Conservation (phyloP, 2,888 invertebrate genomes). For the Chouioia cunea region DNA sequence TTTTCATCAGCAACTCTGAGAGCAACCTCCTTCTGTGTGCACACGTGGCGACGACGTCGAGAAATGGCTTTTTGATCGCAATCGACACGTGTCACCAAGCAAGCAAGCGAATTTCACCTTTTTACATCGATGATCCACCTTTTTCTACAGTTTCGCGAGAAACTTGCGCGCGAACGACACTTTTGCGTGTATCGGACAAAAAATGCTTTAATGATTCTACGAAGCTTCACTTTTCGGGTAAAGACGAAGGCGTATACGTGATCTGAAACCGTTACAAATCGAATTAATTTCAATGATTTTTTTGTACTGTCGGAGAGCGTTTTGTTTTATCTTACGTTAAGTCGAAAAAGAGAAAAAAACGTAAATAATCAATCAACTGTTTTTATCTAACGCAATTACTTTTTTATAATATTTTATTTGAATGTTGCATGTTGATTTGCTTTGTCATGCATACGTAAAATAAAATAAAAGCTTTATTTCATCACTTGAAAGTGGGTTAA, state of each 20-base stretch:
- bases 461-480: too few relatives aligned
- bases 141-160: conserved; percentile 9
- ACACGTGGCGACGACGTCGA: background rate
- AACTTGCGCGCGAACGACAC: conserved; percentile 7
- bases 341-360: too few relatives aligned
- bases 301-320: too few relatives aligned
- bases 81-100: conserved; percentile 26
- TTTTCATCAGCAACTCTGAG: conserved; percentile 16
- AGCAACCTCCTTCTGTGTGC: background rate
- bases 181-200: background rate
- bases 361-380: too few relatives aligned
- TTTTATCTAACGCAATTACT: too few relatives aligned
- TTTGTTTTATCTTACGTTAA: too few relatives aligned
- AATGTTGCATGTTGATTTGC: too few relatives aligned
- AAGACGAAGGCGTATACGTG: background rate
- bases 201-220: conserved; percentile 32
- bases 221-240: conserved; percentile 7
- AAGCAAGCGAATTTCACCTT: too few relatives aligned
- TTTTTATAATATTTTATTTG: too few relatives aligned
- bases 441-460: too few relatives aligned
- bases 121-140: too few relatives aligned
- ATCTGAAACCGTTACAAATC: background rate
- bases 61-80: conserved; percentile 39
- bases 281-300: background rate
- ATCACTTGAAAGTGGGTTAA: conserved; percentile 1